phyloP scores from a whole-genome alignment of 2,888 invertebrate species.

The Bruchidius siliquastri region DNA sequence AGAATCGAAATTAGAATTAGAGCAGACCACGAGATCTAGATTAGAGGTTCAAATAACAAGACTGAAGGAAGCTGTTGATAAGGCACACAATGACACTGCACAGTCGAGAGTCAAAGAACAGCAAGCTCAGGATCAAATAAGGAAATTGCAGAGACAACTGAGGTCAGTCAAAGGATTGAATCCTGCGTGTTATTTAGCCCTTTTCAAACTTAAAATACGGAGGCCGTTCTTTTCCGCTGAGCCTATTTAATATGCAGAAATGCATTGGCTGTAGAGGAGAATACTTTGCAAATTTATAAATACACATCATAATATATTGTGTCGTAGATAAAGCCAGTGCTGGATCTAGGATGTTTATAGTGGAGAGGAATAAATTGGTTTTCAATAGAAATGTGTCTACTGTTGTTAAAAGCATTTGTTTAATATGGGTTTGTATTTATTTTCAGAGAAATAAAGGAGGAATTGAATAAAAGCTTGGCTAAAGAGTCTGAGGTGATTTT shows the following conservation, averaged over 20 bases:
- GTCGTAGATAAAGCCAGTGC: no score
- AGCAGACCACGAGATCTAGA: conserved; percentile 81
- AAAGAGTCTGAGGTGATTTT: conserved; percentile 72
- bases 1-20: conserved; percentile 86
- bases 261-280: no score
- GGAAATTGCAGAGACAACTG: conserved; percentile 67
- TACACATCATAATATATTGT: no score
- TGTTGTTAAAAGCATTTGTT: conserved; percentile 2
- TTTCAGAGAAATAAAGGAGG: conserved; percentile 71
- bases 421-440: neutral
- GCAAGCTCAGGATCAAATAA: conserved; percentile 70
- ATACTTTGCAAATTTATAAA: no score
- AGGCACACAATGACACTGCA: conserved; percentile 66
- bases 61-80: conserved; percentile 69
- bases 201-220: no score
- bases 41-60: conserved; percentile 71
- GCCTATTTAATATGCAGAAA: no score
- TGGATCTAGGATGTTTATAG: no score
- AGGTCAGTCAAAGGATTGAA: conserved; percentile 39
- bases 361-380: no score
- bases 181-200: neutral
- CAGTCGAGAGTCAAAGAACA: conserved; percentile 68
- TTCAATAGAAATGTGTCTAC: no score
- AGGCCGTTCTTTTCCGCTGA: no score
- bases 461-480: conserved; percentile 63